phyloP scores from a whole-genome alignment of 2,797 vertebrate species.

The Arnoldichthys spilopterus region DNA sequence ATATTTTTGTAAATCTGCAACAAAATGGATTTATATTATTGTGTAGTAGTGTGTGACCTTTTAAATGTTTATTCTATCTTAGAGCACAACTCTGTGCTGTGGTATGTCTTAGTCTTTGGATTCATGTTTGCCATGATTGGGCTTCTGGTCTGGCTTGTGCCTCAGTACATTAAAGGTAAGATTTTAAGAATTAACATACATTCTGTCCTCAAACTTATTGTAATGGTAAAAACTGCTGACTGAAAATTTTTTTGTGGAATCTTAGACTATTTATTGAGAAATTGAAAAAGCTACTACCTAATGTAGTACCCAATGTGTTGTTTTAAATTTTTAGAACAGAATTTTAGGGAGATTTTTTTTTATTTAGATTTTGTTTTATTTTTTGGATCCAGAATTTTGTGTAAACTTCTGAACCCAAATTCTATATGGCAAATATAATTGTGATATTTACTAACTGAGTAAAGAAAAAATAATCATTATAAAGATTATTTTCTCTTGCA shows the following conservation, averaged over 20 bases:
- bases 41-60: background rate
- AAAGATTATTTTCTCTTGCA: slow-evolving; percentile 55
- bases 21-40: too few species aligned
- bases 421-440: background rate
- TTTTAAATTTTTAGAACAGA: too few species aligned
- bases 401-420: too few species aligned
- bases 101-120: slow-evolving; percentile 38
- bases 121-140: background rate
- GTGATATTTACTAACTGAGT: background rate
- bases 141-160: slow-evolving; percentile 56
- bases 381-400: too few species aligned
- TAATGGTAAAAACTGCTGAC: background rate
- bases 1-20: too few species aligned
- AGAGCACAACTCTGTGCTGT: slow-evolving; percentile 61
- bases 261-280: background rate
- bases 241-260: background rate
- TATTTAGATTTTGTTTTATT: too few species aligned
- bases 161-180: slow-evolving; percentile 65
- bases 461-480: background rate
- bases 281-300: background rate
- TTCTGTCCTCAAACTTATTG: background rate
- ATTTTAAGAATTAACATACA: background rate
- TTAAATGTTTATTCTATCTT: background rate
- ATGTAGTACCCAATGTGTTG: background rate
- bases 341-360: too few species aligned